Evolutionary conservation across 2,797 vertebrate genomes (phyloP).

Genomic region (Sebastes taczanowskii): DNA sequence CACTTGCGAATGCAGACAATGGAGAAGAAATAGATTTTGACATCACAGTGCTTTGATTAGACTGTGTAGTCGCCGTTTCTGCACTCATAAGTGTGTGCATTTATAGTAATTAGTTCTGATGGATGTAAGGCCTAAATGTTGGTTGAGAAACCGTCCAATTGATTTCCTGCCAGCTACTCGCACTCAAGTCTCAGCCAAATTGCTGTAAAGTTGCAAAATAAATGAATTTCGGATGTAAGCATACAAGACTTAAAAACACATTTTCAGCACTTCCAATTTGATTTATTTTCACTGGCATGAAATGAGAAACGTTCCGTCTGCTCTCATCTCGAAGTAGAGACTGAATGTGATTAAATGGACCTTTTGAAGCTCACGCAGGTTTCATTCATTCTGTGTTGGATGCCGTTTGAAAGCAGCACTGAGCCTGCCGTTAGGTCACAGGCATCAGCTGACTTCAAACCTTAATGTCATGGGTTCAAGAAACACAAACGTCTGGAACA

Average conservation of each 20-base stretch:
- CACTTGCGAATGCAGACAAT: slow-evolving; percentile 66
- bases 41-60: slow-evolving; percentile 67
- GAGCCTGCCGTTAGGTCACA: slow-evolving; percentile 2
- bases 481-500: slow-evolving; percentile 41
- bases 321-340: background rate
- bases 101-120: slow-evolving; percentile 45
- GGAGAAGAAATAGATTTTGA: slow-evolving; percentile 73
- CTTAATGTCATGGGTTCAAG: slow-evolving; percentile 48
- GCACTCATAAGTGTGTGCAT: slow-evolving; percentile 31
- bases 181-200: background rate
- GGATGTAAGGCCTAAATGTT: slow-evolving; percentile 13
- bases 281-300: background rate
- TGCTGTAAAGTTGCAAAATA: background rate
- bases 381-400: background rate
- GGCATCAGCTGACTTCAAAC: slow-evolving; percentile 47
- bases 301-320: background rate
- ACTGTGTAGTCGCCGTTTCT: slow-evolving; percentile 24
- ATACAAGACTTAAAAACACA: background rate
- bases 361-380: background rate
- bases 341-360: background rate
- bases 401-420: background rate
- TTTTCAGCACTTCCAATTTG: background rate
- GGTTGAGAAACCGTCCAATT: slow-evolving; percentile 9
- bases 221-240: background rate
- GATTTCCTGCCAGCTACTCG: slow-evolving; percentile 34